These are phyloP conservation scores for Ptychoptera contaminata DNA, from an alignment of 2,888 invertebrate genomes.

Conservation along the genomic window DNA sequence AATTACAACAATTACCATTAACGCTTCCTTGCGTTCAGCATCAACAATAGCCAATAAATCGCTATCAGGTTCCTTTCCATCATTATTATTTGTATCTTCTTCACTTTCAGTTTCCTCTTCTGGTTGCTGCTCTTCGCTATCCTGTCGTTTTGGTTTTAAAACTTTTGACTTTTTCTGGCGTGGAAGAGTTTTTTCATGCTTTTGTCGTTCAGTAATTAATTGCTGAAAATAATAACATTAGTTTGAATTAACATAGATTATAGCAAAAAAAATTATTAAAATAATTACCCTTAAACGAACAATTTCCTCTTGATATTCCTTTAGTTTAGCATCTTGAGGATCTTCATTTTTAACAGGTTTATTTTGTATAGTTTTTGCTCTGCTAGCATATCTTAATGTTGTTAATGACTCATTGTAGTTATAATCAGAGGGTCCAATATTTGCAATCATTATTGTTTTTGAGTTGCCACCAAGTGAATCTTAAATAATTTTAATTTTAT, in stretches of 20 bases:
- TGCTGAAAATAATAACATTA: constrained; percentile 11
- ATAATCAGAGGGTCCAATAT: constrained; percentile 93
- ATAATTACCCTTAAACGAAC: constrained; percentile 40
- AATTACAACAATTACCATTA: constrained; percentile 7
- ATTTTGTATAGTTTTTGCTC: constrained; percentile 98
- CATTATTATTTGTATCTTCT: constrained; percentile 26
- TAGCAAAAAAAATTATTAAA: background rate
- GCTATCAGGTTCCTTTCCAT: constrained; percentile 24
- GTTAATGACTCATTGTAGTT: constrained; percentile 97
- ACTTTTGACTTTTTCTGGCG: constrained; percentile 11
- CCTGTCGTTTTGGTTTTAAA: constrained; percentile 12
- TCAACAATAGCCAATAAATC: constrained; percentile 15
- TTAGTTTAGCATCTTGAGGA: constrained; percentile 91
- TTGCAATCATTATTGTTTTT: constrained; percentile 98
- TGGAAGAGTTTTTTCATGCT: constrained; percentile 19
- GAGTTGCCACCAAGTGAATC: constrained; percentile 98
- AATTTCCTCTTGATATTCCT: constrained; percentile 93
- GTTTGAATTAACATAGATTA: background rate
- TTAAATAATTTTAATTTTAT: too few relatives aligned
- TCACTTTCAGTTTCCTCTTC: constrained; percentile 24
- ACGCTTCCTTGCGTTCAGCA: constrained; percentile 11
- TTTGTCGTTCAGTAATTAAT: constrained; percentile 30
- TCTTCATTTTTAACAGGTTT: constrained; percentile 97
- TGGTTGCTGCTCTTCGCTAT: constrained; percentile 18
- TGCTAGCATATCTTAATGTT: constrained; percentile 88